Evolutionary conservation across 2,113 vertebrate genomes (phyloP).

Genomic region (Cololabis saira): DNA sequence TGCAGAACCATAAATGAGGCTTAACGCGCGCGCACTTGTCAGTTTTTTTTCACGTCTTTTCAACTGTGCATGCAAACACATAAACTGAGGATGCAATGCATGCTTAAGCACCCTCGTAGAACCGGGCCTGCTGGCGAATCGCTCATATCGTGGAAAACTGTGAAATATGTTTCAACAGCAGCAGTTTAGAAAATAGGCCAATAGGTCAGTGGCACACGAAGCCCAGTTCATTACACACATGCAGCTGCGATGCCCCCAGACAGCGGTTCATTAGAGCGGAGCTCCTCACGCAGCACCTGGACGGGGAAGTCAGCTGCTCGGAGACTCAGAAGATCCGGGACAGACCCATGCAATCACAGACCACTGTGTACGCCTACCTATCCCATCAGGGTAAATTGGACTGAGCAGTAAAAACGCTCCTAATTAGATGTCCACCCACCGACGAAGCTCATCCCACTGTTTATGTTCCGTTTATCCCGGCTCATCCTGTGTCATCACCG

Average conservation of each 20-base stretch:
- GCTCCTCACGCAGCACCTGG: slow-evolving; percentile 20
- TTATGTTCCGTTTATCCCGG: slow-evolving; percentile 27
- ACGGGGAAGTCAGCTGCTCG: not conserved
- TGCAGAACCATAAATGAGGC: no score
- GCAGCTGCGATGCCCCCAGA: slow-evolving; percentile 22
- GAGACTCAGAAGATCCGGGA: slow-evolving; percentile 5
- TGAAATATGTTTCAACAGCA: not conserved
- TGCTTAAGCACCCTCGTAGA: no score
- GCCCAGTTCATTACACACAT: slow-evolving; percentile 14
- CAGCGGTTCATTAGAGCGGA: slow-evolving; percentile 42
- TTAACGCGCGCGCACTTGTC: no score
- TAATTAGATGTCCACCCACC: slow-evolving; percentile 39
- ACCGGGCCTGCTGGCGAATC: no score
- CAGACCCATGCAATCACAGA: slow-evolving; percentile 5
- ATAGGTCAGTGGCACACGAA: slow-evolving; percentile 27
- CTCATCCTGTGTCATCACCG: slow-evolving; percentile 45
- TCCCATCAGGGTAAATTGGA: slow-evolving; percentile 22
- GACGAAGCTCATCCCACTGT: slow-evolving; percentile 33
- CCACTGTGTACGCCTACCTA: not conserved
- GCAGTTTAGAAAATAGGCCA: slow-evolving; percentile 34
- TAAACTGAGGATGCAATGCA: no score
- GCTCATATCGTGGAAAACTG: not conserved
- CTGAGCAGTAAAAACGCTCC: slow-evolving; percentile 18
- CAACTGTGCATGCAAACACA: no score
- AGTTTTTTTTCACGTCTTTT: no score